Evolutionary conservation across 2,113 vertebrate genomes (phyloP).

Genomic region (Bambusicola thoracicus): DNA sequence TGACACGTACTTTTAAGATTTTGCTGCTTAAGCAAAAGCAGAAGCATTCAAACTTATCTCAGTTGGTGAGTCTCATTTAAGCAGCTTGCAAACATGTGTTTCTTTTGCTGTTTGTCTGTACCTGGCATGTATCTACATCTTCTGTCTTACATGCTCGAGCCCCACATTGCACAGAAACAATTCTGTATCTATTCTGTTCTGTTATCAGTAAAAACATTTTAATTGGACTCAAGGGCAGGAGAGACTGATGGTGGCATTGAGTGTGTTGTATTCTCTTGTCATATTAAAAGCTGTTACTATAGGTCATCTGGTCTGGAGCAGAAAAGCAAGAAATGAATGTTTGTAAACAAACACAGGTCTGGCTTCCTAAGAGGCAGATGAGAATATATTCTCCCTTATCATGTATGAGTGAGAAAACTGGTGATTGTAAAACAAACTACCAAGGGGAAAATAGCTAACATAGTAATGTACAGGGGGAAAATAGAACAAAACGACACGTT

Average conservation of each 20-base stretch:
- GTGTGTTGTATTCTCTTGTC: background rate
- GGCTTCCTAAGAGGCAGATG: background rate
- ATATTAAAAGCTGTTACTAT: background rate
- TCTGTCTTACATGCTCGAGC: background rate
- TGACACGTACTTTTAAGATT: background rate
- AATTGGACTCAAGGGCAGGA: background rate
- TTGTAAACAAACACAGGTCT: background rate
- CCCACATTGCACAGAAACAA: background rate
- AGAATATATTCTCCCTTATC: background rate
- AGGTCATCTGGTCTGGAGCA: background rate
- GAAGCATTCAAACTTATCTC: background rate
- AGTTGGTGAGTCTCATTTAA: background rate
- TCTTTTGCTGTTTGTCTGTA: background rate
- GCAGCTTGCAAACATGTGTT: background rate
- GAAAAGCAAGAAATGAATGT: background rate
- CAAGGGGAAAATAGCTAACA: background rate
- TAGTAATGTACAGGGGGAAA: background rate
- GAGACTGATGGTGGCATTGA: background rate
- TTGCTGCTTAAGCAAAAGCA: background rate
- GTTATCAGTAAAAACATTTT: background rate
- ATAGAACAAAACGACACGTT: background rate
- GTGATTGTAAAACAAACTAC: background rate
- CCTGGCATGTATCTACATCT: background rate
- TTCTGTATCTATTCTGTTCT: background rate
- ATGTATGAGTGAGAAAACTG: background rate